These are phyloP conservation scores for Furcifer pardalis DNA, from an alignment of 2,797 vertebrate genomes.

Conservation along the genomic window DNA sequence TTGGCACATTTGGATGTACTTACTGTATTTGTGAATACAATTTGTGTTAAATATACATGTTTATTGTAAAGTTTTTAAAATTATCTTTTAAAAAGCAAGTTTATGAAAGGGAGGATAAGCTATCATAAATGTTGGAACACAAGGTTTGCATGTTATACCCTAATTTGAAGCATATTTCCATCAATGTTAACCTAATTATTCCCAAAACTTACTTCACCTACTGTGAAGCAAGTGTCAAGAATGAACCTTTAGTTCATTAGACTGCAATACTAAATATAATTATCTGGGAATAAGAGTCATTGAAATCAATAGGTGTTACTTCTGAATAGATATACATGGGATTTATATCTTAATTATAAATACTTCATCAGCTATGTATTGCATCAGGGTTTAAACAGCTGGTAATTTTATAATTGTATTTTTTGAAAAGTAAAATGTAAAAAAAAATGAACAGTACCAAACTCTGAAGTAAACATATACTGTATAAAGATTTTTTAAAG, in stretches of 20 bases:
- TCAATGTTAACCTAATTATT: background rate
- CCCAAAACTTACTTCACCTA: background rate
- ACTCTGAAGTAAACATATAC: background rate
- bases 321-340: background rate
- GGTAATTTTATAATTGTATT: background rate
- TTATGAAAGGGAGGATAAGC: background rate
- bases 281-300: background rate
- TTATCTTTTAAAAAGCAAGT: background rate
- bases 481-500: background rate
- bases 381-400: background rate
- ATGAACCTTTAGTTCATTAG: background rate
- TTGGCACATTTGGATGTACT: background rate
- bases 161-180: background rate
- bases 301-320: background rate
- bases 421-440: background rate
- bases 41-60: background rate
- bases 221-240: background rate
- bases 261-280: background rate
- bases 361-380: background rate
- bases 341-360: background rate
- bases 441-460: slow-evolving; percentile 1
- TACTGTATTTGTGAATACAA: background rate
- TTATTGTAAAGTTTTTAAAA: background rate
- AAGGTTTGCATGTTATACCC: background rate
- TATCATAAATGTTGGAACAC: background rate